phyloP scores from a whole-genome alignment of 2,113 vertebrate species.

The Sorex fumeus region DNA sequence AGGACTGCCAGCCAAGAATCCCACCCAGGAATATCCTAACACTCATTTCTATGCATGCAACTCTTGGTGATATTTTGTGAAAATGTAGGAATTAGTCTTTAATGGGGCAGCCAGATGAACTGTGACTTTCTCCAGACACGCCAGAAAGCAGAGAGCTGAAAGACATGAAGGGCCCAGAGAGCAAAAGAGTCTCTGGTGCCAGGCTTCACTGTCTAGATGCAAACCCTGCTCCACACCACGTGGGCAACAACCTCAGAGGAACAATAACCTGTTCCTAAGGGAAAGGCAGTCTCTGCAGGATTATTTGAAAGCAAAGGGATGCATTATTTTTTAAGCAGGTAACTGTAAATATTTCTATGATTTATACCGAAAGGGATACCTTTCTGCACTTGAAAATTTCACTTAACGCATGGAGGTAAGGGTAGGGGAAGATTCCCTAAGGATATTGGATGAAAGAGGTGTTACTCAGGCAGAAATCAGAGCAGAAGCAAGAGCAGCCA shows the following conservation, averaged over 20 bases:
- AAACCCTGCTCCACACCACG: neutral
- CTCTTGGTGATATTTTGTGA: conserved; percentile 7
- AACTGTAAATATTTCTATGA: neutral
- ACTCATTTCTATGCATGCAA: neutral
- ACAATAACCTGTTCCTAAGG: neutral
- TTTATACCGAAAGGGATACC: neutral
- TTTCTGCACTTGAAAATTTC: neutral
- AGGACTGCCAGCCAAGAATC: neutral
- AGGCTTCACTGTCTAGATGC: neutral
- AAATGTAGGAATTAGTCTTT: conserved; percentile 14
- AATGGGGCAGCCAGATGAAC: conserved; percentile 9
- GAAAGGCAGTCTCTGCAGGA: neutral
- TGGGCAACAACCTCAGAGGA: neutral
- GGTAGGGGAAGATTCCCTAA: neutral
- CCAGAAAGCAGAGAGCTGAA: conserved; percentile 18
- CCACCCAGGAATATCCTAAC: neutral
- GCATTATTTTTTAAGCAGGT: neutral
- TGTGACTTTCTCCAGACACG: neutral
- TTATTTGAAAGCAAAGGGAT: neutral
- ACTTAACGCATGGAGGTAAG: neutral
- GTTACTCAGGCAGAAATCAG: conserved; percentile 7
- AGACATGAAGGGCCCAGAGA: neutral
- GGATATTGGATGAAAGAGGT: neutral
- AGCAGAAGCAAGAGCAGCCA: neutral
- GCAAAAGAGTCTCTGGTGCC: neutral